Percentiles rank a stretch among this genome's conserved stretches.
These are phyloP conservation scores for Molorchus minor DNA, from an alignment of 2,888 invertebrate genomes.

Conservation along the genomic window DNA sequence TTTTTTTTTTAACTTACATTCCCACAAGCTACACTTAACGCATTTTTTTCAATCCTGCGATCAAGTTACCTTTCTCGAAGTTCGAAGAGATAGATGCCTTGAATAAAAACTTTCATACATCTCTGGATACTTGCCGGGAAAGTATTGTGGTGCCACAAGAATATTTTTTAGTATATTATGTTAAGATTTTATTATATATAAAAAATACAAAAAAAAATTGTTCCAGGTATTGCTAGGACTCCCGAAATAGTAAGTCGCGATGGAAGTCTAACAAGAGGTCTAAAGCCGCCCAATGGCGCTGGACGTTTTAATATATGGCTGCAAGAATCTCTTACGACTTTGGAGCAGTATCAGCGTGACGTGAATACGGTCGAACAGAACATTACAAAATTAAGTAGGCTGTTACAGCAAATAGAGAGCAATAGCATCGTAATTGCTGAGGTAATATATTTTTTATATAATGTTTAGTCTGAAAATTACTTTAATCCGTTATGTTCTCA, in stretches of 20 bases:
- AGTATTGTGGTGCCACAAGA: too few relatives aligned
- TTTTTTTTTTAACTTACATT: too few relatives aligned
- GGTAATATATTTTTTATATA: too few relatives aligned
- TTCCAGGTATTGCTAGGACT: constrained; percentile 53
- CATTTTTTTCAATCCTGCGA: too few relatives aligned
- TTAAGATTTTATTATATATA: too few relatives aligned
- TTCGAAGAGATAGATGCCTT: too few relatives aligned
- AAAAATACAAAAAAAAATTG: too few relatives aligned
- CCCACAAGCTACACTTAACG: too few relatives aligned
- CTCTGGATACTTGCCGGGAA: too few relatives aligned
- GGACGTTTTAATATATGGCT: constrained; percentile 72
- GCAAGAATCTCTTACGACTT: constrained; percentile 71
- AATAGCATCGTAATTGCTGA: constrained; percentile 43
- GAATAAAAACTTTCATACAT: too few relatives aligned
- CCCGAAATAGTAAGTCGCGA: constrained; percentile 61
- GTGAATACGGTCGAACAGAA: constrained; percentile 74
- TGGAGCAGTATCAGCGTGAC: constrained; percentile 73
- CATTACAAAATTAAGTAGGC: constrained; percentile 71
- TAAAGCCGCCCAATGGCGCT: constrained; percentile 60
- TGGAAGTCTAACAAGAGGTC: constrained; percentile 60
- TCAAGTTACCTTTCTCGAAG: too few relatives aligned
- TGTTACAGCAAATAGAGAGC: constrained; percentile 68
- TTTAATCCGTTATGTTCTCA: neutral
- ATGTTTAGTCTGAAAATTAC: neutral
- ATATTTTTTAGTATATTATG: too few relatives aligned